Conservation (phyloP, 1,140 invertebrate species). For the Drosophila sucinea region DNA sequence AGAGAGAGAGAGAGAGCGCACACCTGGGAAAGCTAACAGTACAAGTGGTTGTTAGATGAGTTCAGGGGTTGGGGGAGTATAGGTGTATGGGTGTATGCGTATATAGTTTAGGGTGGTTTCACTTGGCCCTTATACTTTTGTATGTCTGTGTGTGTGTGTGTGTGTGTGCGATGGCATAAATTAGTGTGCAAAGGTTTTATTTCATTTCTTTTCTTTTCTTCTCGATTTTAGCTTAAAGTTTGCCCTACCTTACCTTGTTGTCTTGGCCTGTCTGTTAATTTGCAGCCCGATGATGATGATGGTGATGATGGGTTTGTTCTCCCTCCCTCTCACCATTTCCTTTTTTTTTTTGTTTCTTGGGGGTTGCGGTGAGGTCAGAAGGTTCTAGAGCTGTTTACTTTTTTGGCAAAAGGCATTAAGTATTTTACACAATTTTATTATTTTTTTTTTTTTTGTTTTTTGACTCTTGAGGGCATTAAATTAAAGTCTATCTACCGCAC, state of each 20-base stretch:
- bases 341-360: background rate
- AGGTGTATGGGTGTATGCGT: constrained; percentile 16
- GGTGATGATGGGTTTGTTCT: constrained; percentile 17
- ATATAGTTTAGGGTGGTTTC: background rate
- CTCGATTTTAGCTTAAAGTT: constrained; percentile 52
- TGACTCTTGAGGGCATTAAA: constrained; percentile 3
- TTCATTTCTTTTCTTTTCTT: background rate
- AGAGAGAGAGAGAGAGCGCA: constrained; percentile 1
- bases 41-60: constrained; percentile 33
- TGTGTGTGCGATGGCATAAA: constrained; percentile 47
- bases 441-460: too few relatives aligned
- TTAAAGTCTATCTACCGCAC: background rate
- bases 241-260: background rate
- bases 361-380: constrained; percentile 5
- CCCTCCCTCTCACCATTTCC: background rate
- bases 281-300: constrained; percentile 24
- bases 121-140: constrained; percentile 17
- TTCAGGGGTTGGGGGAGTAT: constrained; percentile 10
- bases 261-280: constrained; percentile 33
- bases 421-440: constrained; percentile 17
- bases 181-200: constrained; percentile 45
- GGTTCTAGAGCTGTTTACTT: constrained; percentile 30
- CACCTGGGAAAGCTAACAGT: constrained; percentile 54
- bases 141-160: background rate
- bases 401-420: constrained; percentile 34